These are phyloP conservation scores for Hippopotamyrus pictus DNA, from an alignment of 2,797 vertebrate genomes.

Conservation along the genomic window DNA sequence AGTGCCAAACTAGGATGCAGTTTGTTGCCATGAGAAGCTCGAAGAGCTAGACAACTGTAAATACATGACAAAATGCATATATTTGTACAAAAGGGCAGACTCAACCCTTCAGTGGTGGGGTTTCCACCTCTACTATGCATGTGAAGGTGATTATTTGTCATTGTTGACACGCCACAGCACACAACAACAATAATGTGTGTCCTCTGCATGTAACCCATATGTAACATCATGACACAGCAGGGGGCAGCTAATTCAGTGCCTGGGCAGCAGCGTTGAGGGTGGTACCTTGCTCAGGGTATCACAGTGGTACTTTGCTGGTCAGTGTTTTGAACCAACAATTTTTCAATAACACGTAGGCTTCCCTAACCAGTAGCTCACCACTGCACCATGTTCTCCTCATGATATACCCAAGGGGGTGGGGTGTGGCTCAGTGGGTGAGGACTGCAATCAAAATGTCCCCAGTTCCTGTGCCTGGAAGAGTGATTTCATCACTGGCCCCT, in stretches of 20 bases:
- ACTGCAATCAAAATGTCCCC: background rate
- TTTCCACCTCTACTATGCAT: background rate
- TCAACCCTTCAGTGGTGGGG: background rate
- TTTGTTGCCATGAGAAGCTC: background rate
- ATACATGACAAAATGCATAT: background rate
- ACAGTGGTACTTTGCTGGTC: background rate
- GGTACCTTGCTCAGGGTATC: background rate
- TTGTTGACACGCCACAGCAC: background rate
- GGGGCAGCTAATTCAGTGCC: background rate
- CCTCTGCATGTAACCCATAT: background rate
- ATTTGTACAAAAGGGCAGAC: background rate
- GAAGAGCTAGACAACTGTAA: background rate
- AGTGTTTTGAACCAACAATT: background rate
- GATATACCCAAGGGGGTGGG: background rate
- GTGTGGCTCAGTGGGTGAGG: background rate
- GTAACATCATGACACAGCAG: background rate
- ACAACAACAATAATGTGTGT: background rate
- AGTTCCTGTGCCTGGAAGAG: background rate
- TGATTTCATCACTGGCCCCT: background rate
- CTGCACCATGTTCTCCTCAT: background rate
- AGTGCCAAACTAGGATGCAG: background rate
- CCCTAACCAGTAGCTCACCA: background rate
- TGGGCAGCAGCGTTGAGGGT: background rate
- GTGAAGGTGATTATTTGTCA: background rate
- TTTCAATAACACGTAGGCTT: background rate